Evolutionary conservation across 2,888 invertebrate species (phyloP).

Genomic region (Rhamnusium bicolor): DNA sequence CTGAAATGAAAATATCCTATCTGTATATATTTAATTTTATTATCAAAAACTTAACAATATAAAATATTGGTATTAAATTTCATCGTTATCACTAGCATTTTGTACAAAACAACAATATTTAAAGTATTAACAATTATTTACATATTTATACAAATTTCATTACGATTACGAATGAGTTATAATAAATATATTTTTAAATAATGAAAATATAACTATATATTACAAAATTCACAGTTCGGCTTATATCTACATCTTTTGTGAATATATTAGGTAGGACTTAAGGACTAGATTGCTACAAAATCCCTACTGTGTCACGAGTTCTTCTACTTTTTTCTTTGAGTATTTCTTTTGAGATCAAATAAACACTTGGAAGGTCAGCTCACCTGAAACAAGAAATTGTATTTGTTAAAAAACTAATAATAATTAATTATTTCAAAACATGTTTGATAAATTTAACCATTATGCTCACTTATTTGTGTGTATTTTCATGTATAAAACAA

Average conservation of each 20-base stretch:
- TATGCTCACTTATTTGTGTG: too few species aligned
- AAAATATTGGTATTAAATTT: conserved; percentile 30
- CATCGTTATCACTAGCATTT: conserved; percentile 29
- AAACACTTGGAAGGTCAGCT: neutral
- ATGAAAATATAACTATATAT: neutral
- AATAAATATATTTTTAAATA: conserved; percentile 25
- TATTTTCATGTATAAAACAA: too few species aligned
- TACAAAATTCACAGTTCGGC: too few species aligned
- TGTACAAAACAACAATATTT: conserved; percentile 23
- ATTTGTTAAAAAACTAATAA: neutral
- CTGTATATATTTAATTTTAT: conserved; percentile 26
- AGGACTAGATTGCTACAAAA: conserved; percentile 2
- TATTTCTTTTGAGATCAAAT: conserved; percentile 19
- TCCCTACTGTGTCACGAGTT: neutral
- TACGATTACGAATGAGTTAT: neutral
- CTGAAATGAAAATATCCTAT: neutral
- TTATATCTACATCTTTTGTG: neutral
- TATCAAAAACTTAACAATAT: conserved; percentile 33
- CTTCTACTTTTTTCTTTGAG: neutral
- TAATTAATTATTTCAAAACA: too few species aligned
- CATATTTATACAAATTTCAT: conserved; percentile 4
- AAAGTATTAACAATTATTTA: conserved; percentile 31
- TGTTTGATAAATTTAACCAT: too few species aligned
- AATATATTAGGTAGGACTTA: neutral
- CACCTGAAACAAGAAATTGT: conserved; percentile 14